Conservation (phyloP, 2,888 invertebrate species). For the Aricia artaxerxes region DNA sequence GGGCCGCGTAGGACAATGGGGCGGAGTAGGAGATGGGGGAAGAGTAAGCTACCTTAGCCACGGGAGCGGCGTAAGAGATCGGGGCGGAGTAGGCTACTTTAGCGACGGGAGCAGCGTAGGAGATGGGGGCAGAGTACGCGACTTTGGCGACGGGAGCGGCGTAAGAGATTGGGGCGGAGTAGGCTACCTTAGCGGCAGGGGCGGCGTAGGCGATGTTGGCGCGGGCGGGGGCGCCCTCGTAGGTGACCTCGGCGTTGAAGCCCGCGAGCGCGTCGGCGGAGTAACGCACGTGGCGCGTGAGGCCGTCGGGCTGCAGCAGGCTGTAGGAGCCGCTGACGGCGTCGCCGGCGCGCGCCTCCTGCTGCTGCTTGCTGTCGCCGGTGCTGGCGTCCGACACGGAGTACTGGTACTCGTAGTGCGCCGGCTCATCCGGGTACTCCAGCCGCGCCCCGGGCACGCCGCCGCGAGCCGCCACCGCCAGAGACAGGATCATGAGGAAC, state of each 20-base stretch:
- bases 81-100: constrained; percentile 48
- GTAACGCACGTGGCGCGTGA: constrained; percentile 71
- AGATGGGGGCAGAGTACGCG: constrained; percentile 48
- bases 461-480: constrained; percentile 52
- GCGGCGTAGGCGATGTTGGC: constrained; percentile 52
- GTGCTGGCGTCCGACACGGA: constrained; percentile 64
- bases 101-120: constrained; percentile 49
- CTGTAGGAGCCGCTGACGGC: constrained; percentile 72
- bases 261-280: constrained; percentile 67
- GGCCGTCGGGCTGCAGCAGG: constrained; percentile 73
- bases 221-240: constrained; percentile 64
- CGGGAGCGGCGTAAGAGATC: constrained; percentile 46
- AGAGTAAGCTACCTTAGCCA: constrained; percentile 45
- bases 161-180: constrained; percentile 48
- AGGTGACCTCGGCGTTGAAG: constrained; percentile 70
- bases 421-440: constrained; percentile 63
- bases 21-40: constrained; percentile 44
- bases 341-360: constrained; percentile 68
- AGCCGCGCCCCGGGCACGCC: constrained; percentile 48
- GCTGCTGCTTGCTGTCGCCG: constrained; percentile 73
- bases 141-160: constrained; percentile 56
- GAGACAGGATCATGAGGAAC: constrained; percentile 54
- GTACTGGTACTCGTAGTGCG: constrained; percentile 70
- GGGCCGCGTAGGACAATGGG: neutral
- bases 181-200: constrained; percentile 43